Percentiles rank a stretch among this genome's conserved stretches.
These are phyloP conservation scores for Dolomedes plantarius DNA, from an alignment of 2,888 invertebrate genomes.

Conservation along the genomic window DNA sequence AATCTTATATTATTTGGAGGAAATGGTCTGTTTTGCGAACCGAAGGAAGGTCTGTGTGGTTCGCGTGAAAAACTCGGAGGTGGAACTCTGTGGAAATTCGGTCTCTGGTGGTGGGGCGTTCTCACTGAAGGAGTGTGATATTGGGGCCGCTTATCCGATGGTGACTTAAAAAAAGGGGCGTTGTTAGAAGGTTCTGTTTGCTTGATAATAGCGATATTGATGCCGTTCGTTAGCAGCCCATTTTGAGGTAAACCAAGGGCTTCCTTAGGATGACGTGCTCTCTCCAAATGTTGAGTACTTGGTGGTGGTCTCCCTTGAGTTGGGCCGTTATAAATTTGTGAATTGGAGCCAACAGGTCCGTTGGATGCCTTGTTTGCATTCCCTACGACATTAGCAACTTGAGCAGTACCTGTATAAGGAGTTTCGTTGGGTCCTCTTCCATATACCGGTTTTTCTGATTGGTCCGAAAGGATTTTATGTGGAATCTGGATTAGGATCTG, in stretches of 20 bases:
- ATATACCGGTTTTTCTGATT: not conserved
- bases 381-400: not conserved
- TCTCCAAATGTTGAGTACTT: not conserved
- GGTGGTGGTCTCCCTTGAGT: not conserved
- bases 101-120: not conserved
- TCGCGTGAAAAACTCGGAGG: not conserved
- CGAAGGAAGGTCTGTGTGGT: not conserved
- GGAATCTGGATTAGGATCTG: conserved; percentile 65
- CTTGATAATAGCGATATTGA: not conserved
- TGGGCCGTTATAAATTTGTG: not conserved
- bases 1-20: not conserved
- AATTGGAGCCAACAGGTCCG: not conserved
- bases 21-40: not conserved
- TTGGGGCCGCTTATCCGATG: not conserved
- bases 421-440: not conserved
- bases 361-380: not conserved
- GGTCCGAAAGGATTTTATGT: not conserved
- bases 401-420: conserved; percentile 23
- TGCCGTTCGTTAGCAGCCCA: not conserved
- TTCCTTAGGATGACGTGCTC: not conserved
- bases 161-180: not conserved
- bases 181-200: not conserved
- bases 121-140: not conserved
- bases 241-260: not conserved
- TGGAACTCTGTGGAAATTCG: not conserved